phyloP scores from a whole-genome alignment of 2,797 vertebrate species.

The Siniperca undulata region DNA sequence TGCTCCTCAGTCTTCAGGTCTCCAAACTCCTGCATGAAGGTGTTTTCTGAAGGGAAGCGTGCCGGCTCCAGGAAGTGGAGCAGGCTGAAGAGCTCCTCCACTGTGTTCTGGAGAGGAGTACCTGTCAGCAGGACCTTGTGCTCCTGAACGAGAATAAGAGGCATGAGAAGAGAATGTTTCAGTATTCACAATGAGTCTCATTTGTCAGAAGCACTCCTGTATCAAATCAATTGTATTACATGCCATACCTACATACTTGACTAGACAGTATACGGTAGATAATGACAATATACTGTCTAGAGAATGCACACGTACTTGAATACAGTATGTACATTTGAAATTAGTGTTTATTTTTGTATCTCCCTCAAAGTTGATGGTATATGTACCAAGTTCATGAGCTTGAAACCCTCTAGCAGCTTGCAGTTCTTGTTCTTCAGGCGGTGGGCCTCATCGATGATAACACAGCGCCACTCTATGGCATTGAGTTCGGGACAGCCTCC shows the following conservation, averaged over 20 bases:
- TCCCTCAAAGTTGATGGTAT: neutral
- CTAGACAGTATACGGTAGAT: neutral
- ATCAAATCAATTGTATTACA: neutral
- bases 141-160: slow-evolving; percentile 84
- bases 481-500: slow-evolving; percentile 97
- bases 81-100: slow-evolving; percentile 98
- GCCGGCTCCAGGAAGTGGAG: slow-evolving; percentile 97
- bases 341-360: neutral
- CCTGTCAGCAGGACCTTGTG: slow-evolving; percentile 98
- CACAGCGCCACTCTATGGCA: slow-evolving; percentile 97
- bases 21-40: slow-evolving; percentile 99
- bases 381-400: slow-evolving; percentile 97
- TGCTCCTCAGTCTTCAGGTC: slow-evolving; percentile 99
- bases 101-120: slow-evolving; percentile 99
- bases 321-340: no score
- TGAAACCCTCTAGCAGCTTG: slow-evolving; percentile 97
- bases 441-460: slow-evolving; percentile 98
- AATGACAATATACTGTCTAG: neutral
- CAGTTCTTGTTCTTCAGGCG: slow-evolving; percentile 99
- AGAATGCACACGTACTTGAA: no score
- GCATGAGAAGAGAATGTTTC: neutral
- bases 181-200: neutral
- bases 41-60: slow-evolving; percentile 95
- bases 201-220: slow-evolving; percentile 2
- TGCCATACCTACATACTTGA: neutral